These are phyloP conservation scores for Macroramphosus scolopax DNA, from an alignment of 2,797 vertebrate genomes.

Conservation along the genomic window DNA sequence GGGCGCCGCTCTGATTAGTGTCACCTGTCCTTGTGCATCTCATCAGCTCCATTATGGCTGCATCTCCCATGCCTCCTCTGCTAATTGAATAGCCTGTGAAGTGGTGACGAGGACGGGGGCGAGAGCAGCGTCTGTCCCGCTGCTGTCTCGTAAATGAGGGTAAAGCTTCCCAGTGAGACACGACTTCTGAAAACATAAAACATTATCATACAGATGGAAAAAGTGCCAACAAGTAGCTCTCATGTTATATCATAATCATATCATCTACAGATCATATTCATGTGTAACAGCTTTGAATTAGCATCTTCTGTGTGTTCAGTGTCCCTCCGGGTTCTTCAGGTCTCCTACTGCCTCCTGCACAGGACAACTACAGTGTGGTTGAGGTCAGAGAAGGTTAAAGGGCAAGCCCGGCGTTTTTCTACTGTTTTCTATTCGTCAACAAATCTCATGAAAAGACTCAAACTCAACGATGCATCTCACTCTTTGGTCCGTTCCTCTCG, in stretches of 20 bases:
- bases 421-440: background rate
- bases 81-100: constrained; percentile 78
- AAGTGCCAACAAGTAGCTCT: constrained; percentile 36
- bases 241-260: constrained; percentile 36
- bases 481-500: too few relatives aligned
- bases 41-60: constrained; percentile 76
- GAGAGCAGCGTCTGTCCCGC: constrained; percentile 63
- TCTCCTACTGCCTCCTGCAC: too few relatives aligned
- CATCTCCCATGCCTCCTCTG: constrained; percentile 65
- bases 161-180: constrained; percentile 53
- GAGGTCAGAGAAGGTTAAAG: too few relatives aligned
- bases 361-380: too few relatives aligned
- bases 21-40: constrained; percentile 79
- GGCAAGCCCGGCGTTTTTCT: too few relatives aligned
- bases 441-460: background rate
- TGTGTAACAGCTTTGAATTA: constrained; percentile 22
- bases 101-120: constrained; percentile 66
- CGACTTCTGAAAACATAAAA: constrained; percentile 43
- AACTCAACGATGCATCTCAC: background rate
- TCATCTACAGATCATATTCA: constrained; percentile 14
- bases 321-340: too few relatives aligned
- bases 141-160: constrained; percentile 54
- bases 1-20: constrained; percentile 74
- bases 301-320: constrained; percentile 8
- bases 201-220: constrained; percentile 46